Evolutionary conservation across 2,888 invertebrate genomes (phyloP).

Genomic region (Eucriotettix oculatus): DNA sequence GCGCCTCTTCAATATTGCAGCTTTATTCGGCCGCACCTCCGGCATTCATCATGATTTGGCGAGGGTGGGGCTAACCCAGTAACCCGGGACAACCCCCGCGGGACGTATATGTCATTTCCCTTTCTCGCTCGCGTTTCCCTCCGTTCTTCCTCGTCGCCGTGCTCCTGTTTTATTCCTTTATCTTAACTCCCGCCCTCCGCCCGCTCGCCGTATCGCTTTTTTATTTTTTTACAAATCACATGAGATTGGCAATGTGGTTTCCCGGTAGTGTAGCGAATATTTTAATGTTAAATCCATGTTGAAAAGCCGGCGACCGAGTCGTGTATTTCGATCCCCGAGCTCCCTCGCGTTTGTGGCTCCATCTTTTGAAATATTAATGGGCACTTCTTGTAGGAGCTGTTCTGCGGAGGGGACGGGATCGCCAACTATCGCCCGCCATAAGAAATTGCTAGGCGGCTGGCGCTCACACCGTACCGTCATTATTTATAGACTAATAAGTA

Average conservation of each 20-base stretch:
- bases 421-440: too few species aligned
- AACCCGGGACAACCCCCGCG: not conserved
- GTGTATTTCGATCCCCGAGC: not conserved
- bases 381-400: not conserved
- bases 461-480: too few species aligned
- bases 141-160: not conserved
- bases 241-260: slow-evolving; percentile 6
- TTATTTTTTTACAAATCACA: slow-evolving; percentile 6
- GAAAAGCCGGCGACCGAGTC: not conserved
- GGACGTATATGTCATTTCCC: not conserved
- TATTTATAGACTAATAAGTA: too few species aligned
- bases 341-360: not conserved
- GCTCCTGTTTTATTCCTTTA: not conserved
- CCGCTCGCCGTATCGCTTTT: slow-evolving; percentile 1
- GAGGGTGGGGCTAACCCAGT: not conserved
- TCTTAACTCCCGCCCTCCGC: not conserved
- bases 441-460: too few species aligned
- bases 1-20: not conserved
- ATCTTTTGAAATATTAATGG: not conserved
- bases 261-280: slow-evolving; percentile 4
- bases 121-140: not conserved
- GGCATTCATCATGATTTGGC: not conserved
- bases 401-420: too few species aligned
- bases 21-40: not conserved
- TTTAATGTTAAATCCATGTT: slow-evolving; percentile 9